These are phyloP conservation scores for Vanessa tameamea DNA, from an alignment of 1,140 invertebrate genomes.

Conservation along the genomic window DNA sequence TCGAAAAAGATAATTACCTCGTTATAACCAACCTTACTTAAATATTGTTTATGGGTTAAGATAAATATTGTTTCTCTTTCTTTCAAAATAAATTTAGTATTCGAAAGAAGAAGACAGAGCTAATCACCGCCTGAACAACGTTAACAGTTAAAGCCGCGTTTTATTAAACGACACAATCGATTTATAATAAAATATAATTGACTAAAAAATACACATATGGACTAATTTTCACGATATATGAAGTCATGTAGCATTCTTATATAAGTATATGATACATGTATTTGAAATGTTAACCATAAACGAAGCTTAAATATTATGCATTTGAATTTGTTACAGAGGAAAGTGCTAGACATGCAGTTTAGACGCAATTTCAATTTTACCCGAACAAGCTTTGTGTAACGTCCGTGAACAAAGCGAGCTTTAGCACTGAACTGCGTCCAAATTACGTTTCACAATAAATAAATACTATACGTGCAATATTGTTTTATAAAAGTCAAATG, in stretches of 20 bases:
- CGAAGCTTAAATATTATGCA: background rate
- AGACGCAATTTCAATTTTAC: conserved; percentile 34
- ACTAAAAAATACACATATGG: no score
- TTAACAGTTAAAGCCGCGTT: no score
- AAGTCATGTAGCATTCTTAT: background rate
- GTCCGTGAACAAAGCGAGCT: conserved; percentile 22
- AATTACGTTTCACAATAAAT: conserved; percentile 25
- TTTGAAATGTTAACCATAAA: background rate
- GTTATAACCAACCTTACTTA: background rate
- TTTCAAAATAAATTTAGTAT: no score
- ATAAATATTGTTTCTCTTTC: background rate
- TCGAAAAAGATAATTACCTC: conserved; percentile 8
- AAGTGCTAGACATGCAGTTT: conserved; percentile 22
- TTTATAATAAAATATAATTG: no score
- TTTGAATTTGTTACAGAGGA: conserved; percentile 18
- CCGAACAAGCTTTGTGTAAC: conserved; percentile 26
- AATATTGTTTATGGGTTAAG: background rate
- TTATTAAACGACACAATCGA: no score
- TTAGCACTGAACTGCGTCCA: background rate
- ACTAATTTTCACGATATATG: no score
- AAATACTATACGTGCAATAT: background rate
- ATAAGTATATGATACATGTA: background rate
- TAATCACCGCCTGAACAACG: no score
- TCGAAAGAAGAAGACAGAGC: no score
- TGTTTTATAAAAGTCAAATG: background rate